Base-by-base conservation (phyloP, 2,888 invertebrate species). In the Amblyteles armatorius region DNA sequence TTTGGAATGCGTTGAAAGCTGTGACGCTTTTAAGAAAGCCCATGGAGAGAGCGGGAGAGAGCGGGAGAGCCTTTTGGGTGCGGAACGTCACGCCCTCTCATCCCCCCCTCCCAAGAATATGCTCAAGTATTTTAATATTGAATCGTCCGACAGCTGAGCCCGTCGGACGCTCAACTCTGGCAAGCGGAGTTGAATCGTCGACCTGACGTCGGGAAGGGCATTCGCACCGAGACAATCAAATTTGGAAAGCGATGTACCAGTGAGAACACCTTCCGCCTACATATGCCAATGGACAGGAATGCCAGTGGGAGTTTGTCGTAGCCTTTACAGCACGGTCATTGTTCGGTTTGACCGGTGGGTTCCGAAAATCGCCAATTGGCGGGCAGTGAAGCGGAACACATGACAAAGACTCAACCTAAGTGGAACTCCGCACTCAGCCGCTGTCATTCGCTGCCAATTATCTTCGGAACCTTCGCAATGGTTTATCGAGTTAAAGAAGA, bases 121-220 rank as follows among this genome's bases (percentile, higher is more conserved):
- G 90, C 90, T 88, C 83, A 92, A 91, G 92, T 92, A 92, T 92
- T 92, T 92, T 92, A 92, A 93, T 93, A 93, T 93, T 87, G 88
- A 91, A 90, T 87, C 33, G 60, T 60, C 29, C 16, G 60, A 33
- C 33, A 60, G 29, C 29, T n/a, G 26, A 29, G 60, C 0, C 44
- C 29, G 29, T 29, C 33, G 29, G 60, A 19, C 52, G 52, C 1
- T n/a, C n/a, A 52, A 5, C 13, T 5, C 44, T 0, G 0, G 44
- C 3, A 3, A 11, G 44, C 3, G 1, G 11, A 11, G 57, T 22
- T 87, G 26, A 29, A 36, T 1, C 44, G 36, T 7, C 44, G 40
- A 26, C 26, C 44, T 11, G 7, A 26, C 22, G 13, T 7, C 4
- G 19, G 22, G 11, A 11, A 26, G 29, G 26, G 60, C 44, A 50